Evolutionary conservation across 2,888 invertebrate species (phyloP), one percentile per base, ranked within the genome.

Genomic region (Melinaea marsaeus): DNA sequence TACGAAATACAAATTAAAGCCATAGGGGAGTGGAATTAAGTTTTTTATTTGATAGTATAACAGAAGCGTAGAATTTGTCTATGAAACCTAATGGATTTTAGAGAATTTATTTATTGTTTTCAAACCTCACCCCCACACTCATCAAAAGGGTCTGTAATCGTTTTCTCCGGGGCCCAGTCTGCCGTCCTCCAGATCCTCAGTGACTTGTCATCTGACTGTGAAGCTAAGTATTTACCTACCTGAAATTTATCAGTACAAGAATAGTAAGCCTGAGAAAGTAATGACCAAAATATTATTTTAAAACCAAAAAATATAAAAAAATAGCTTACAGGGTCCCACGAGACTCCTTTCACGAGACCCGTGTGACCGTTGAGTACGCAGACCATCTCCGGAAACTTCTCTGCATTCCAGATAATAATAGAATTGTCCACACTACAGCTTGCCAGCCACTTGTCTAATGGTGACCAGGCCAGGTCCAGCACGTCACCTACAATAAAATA

Each of bases 361-460:
- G 95, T 94, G 77, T 99, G 99, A 0, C 98, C 98, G 75, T 94
- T 95, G 9, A 99, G 89, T 9, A 95, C 95, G 11, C 95, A 94
- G 3, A 98, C 92, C 85, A 95, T 94, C 73, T 94, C 94, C 0
- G 95, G 98, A 80, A 98, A 95, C 73, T 97, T 96, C 58, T 95
- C 94, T 0, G 96, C 97, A 82, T 99, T 98, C 99, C 99, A 99
- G 55, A 99, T 94, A 57, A 99, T 97, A n/a, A 99, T 95, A 1
- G 96, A 96, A 80, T 99, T 99, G 85, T 99, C 99, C 0, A 99
- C 96, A 72, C 99, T 99, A 75, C 98, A 97, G 58, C 98, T 97
- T 6, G 99, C 99, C 60, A 99, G 84, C 95, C 96, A 99, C 34
- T 95, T 94, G 85, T 98, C 98, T 71, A 96, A 93, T 0, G 97